These are phyloP conservation scores for Pseudomugil tenellus DNA, from an alignment of 2,797 vertebrate species.

Conservation along the genomic window DNA sequence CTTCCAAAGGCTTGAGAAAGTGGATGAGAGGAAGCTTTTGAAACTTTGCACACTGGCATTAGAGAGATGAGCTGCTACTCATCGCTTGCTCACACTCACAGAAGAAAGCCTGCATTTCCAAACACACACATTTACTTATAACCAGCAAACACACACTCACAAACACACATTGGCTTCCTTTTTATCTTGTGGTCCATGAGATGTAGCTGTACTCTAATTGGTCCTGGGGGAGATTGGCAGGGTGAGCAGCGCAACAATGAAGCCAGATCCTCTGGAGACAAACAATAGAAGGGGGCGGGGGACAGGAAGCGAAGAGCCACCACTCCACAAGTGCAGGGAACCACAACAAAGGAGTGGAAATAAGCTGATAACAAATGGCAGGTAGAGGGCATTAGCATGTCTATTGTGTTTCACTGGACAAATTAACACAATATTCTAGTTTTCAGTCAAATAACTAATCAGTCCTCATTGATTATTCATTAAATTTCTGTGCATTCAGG, in stretches of 20 bases:
- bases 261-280: slow-evolving; percentile 87
- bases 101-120: slow-evolving; percentile 44
- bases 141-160: slow-evolving; percentile 17
- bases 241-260: slow-evolving; percentile 87
- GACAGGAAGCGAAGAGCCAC: slow-evolving; percentile 77
- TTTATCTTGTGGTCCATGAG: slow-evolving; percentile 94
- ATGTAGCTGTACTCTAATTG: slow-evolving; percentile 94
- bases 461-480: too few relatives aligned
- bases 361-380: slow-evolving; percentile 70
- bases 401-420: slow-evolving; percentile 32
- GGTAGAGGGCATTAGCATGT: slow-evolving; percentile 29
- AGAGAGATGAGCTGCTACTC: slow-evolving; percentile 87
- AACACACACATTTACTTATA: slow-evolving; percentile 46
- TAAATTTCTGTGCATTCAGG: too few relatives aligned
- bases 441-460: neutral
- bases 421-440: slow-evolving; percentile 8
- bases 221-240: slow-evolving; percentile 93
- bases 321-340: slow-evolving; percentile 81
- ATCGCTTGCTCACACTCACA: slow-evolving; percentile 62
- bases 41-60: slow-evolving; percentile 87
- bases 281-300: slow-evolving; percentile 80
- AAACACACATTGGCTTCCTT: slow-evolving; percentile 78
- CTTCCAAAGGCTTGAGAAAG: slow-evolving; percentile 83
- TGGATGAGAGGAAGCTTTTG: slow-evolving; percentile 87
- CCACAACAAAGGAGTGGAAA: slow-evolving; percentile 40